phyloP scores from a whole-genome alignment of 2,888 invertebrate species.

The Actias luna region DNA sequence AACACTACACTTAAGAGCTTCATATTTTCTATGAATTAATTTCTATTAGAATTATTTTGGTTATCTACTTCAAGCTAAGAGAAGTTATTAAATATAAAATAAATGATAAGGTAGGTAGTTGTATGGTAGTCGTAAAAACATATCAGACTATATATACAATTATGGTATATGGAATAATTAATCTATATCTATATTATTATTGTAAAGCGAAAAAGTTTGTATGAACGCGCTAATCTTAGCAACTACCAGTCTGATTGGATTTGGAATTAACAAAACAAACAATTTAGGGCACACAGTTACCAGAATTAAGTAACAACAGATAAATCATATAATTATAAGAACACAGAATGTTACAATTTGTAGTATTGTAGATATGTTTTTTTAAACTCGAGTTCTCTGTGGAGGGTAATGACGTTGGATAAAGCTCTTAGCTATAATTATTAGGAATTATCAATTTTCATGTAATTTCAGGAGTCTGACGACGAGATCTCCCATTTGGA shows the following conservation, averaged over 20 bases:
- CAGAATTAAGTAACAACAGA: not conserved
- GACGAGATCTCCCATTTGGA: slow-evolving; percentile 97
- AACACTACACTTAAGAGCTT: not conserved
- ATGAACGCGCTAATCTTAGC: too few species aligned
- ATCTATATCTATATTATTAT: too few species aligned
- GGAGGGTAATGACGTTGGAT: too few species aligned
- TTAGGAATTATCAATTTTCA: not conserved
- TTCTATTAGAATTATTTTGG: not conserved
- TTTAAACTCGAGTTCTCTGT: too few species aligned
- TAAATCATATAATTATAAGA: not conserved
- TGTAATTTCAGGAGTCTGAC: slow-evolving; percentile 87
- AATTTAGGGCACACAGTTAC: not conserved
- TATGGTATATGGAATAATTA: too few species aligned
- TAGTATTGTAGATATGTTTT: not conserved
- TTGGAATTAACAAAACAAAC: not conserved
- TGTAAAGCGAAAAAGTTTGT: too few species aligned
- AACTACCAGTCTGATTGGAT: too few species aligned
- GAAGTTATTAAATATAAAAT: not conserved
- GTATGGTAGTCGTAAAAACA: too few species aligned
- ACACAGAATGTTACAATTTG: too few species aligned
- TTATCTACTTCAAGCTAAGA: not conserved
- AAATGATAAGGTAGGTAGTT: too few species aligned
- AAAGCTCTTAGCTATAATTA: not conserved
- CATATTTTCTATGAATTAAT: not conserved
- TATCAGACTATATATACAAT: too few species aligned